Evolutionary conservation across 2,113 vertebrate genomes (phyloP).

Genomic region (Rhegmatorhina hoffmannsi): DNA sequence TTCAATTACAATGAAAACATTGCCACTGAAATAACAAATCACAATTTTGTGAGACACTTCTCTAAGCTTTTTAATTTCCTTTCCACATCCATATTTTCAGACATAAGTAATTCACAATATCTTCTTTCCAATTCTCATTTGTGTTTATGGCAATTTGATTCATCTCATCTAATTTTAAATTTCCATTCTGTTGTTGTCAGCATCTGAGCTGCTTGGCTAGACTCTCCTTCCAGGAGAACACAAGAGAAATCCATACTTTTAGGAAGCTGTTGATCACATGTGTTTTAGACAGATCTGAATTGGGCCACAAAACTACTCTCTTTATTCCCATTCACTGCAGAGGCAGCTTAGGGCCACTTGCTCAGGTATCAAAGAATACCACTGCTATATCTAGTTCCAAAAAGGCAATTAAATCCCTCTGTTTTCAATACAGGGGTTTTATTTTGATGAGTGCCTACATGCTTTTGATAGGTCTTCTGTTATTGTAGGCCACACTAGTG

Average conservation of each 20-base stretch:
- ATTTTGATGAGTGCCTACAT: neutral
- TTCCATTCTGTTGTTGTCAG: neutral
- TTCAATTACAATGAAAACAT: neutral
- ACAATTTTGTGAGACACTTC: neutral
- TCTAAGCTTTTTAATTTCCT: neutral
- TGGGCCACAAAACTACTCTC: accelerated
- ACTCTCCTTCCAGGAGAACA: neutral
- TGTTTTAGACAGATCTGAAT: neutral
- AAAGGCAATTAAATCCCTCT: neutral
- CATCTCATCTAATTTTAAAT: neutral
- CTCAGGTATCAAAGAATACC: neutral
- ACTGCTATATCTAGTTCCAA: neutral
- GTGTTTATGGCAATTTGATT: neutral
- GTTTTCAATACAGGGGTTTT: neutral
- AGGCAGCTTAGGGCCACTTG: neutral
- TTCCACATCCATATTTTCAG: neutral
- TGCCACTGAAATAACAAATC: neutral
- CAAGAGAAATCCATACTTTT: neutral
- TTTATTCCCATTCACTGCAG: neutral
- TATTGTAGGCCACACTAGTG: neutral
- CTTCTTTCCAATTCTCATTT: neutral
- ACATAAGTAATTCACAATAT: neutral
- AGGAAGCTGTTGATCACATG: neutral
- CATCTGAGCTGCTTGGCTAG: neutral
- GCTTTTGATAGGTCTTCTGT: neutral